Evolutionary conservation across 1,140 invertebrate genomes (phyloP).

Genomic region (Trachymyrmex cornetzi): DNA sequence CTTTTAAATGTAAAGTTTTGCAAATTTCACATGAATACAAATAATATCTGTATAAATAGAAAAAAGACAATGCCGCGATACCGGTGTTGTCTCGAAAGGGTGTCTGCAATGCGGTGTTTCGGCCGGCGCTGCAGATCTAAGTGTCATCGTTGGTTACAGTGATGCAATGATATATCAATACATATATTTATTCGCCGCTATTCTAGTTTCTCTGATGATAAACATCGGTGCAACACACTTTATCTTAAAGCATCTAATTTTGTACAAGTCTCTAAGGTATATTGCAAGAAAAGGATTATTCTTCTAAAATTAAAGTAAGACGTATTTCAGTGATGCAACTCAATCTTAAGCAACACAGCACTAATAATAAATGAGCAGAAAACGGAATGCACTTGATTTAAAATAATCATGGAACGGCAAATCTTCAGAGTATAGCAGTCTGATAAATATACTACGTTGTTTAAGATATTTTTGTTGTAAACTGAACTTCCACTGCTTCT

Average conservation of each 20-base stretch:
- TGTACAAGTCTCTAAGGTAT: background rate
- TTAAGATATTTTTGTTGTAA: slow-evolving; percentile 1
- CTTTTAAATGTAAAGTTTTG: background rate
- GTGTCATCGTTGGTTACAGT: slow-evolving; percentile 24
- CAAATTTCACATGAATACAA: background rate
- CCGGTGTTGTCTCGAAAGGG: slow-evolving; percentile 22
- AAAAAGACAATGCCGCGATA: slow-evolving; percentile 4
- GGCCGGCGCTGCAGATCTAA: background rate
- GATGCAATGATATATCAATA: background rate
- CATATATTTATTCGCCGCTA: background rate
- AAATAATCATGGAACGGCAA: slow-evolving; percentile 35
- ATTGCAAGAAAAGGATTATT: background rate
- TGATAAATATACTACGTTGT: slow-evolving; percentile 5
- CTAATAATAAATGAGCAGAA: background rate
- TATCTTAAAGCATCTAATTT: background rate
- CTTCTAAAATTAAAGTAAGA: background rate
- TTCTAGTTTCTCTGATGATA: background rate
- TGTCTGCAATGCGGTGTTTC: slow-evolving; percentile 59
- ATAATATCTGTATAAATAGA: slow-evolving; percentile 1
- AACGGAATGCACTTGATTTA: slow-evolving; percentile 21
- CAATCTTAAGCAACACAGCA: background rate
- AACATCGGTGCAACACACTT: background rate
- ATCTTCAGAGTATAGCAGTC: slow-evolving; percentile 3
- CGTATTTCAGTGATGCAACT: background rate
- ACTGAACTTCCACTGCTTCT: background rate